Evolutionary conservation across 35 echinoderm and acorn worm species (phyloP).

Genomic region (Apostichopus japonicus): DNA sequence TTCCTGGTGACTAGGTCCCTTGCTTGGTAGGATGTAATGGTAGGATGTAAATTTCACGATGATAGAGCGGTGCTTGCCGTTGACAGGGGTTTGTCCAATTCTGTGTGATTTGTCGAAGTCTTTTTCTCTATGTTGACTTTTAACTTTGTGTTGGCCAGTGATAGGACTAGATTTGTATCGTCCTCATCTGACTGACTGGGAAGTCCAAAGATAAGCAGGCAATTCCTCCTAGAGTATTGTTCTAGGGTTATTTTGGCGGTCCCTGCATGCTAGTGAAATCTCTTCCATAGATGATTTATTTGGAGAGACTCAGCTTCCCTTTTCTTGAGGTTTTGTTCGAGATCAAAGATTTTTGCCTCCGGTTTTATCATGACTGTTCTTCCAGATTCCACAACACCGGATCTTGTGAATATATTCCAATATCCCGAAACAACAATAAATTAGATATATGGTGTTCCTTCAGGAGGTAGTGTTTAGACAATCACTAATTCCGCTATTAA

Average conservation of each 20-base stretch:
- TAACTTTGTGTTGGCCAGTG: background rate
- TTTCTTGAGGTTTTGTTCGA: background rate
- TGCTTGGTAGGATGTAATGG: background rate
- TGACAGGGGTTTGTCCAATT: background rate
- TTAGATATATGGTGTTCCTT: too few species aligned
- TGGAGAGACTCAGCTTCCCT: background rate
- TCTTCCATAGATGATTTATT: background rate
- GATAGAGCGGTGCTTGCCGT: background rate
- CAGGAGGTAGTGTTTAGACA: too few species aligned
- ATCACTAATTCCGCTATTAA: too few species aligned
- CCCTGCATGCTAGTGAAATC: background rate
- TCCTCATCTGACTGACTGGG: too few species aligned
- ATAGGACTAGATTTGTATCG: too few species aligned
- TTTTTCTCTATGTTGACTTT: background rate
- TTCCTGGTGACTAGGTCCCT: too few species aligned
- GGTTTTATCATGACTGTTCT: too few species aligned
- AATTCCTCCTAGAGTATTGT: background rate
- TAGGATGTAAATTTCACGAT: background rate
- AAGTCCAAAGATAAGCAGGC: too few species aligned
- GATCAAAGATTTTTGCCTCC: too few species aligned
- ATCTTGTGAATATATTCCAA: too few species aligned
- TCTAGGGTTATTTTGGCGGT: background rate
- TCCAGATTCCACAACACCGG: too few species aligned
- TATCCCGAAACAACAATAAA: too few species aligned
- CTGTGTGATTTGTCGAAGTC: background rate